Conservation (phyloP, 1,140 invertebrate genomes). For the Aphaenogaster rudis region DNA sequence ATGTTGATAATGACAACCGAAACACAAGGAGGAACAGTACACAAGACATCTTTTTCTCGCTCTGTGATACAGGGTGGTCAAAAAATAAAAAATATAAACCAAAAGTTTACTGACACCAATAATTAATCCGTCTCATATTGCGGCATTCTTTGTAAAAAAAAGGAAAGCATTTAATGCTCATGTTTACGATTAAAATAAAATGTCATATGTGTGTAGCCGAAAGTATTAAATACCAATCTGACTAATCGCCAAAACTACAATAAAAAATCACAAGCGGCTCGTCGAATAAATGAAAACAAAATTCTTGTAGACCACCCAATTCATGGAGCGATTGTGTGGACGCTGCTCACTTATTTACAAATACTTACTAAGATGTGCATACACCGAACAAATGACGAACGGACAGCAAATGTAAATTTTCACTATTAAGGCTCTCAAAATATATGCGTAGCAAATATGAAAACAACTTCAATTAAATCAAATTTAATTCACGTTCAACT, state of each 20-base stretch:
- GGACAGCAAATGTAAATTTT: constrained; percentile 4
- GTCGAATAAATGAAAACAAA: constrained; percentile 53
- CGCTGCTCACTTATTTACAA: constrained; percentile 75
- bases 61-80: constrained; percentile 61
- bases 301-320: constrained; percentile 63
- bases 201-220: background rate
- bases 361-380: constrained; percentile 43
- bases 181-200: constrained; percentile 47
- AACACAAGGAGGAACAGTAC: constrained; percentile 62
- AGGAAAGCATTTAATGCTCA: constrained; percentile 26
- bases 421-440: background rate
- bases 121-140: constrained; percentile 1
- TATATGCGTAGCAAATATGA: background rate
- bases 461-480: background rate
- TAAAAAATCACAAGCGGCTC: constrained; percentile 40
- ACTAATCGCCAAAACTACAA: constrained; percentile 31
- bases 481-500: constrained; percentile 6
- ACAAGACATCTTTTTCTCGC: constrained; percentile 56
- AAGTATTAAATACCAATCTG: background rate
- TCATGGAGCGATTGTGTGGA: constrained; percentile 59
- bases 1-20: constrained; percentile 22
- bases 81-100: constrained; percentile 39
- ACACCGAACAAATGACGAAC: constrained; percentile 28
- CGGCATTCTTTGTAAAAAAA: constrained; percentile 57
- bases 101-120: background rate